Base-by-base conservation (phyloP, 35 echinoderm and acorn worm species). In the Lytechinus variegatus region DNA sequence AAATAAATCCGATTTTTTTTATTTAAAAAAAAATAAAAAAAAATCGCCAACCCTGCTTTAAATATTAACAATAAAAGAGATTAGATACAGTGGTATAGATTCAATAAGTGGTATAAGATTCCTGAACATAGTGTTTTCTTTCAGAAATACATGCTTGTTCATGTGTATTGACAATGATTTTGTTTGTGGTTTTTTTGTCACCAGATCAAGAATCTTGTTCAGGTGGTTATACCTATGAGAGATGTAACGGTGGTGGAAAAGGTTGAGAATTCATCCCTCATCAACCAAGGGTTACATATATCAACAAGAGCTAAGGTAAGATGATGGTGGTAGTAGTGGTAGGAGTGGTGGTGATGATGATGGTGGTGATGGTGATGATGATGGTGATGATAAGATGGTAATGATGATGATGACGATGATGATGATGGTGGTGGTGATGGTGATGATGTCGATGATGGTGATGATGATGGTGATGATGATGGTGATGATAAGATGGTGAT, bases 201-300 rank as follows among this genome's bases (percentile, higher is more conserved):
- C 66, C 87, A 99, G 98, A 92, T 99, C 10, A 97, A 96, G 56
- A 98, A 97, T 61, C 96, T 99, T 52, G 98, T 98, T 0, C 91
- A 98, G 58, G 66, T 99, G 1, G 96, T 98, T 52, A 99, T 99
- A 86, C 98, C 98, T 29, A 99, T 99, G 98, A 95, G 98, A 89
- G 98, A 99, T 13, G 97, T 99, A 29, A 98, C 98, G 27, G 98
- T 99, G 6, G 96, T 99, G 28, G 98, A 99, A 79, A 99, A 99
- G 72, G 98, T 99, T 51, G 98, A 99, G 92, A 99, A 99, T 94
- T 99, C 98, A 28, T 97, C 94, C 1, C 94, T 97, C 61, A 99
- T 99, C 87, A 97, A 97, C 28, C 87, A 99, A 52, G 98, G 98
- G 14, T 61, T 99, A 66, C 98, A 99, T 89, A 97, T 99, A 8